These are phyloP conservation scores for Nautilus pompilius DNA, from an alignment of 1,140 invertebrate species.

Conservation along the genomic window DNA sequence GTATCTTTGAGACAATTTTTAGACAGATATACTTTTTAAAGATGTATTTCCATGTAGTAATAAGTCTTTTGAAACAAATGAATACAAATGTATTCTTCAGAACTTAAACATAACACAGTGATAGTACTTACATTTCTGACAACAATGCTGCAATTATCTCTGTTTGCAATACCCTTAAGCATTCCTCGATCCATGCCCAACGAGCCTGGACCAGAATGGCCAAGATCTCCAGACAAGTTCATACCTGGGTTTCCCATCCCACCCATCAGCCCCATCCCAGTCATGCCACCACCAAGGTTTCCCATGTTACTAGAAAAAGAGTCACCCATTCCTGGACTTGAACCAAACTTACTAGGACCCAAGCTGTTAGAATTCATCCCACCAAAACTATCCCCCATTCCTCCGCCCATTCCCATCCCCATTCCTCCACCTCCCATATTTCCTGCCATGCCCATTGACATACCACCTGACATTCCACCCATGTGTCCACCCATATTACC, in stretches of 20 bases:
- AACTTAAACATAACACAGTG: too few species aligned
- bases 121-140: neutral
- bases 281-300: conserved; percentile 4
- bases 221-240: neutral
- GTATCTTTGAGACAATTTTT: too few species aligned
- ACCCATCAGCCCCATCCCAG: conserved; percentile 1
- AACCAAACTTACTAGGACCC: conserved; percentile 7
- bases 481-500: conserved; percentile 15
- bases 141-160: neutral
- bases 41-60: too few species aligned
- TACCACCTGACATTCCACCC: too few species aligned
- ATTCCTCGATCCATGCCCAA: conserved; percentile 6
- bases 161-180: neutral
- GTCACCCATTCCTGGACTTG: conserved; percentile 3
- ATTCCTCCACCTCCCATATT: neutral
- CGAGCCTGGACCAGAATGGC: conserved; percentile 3
- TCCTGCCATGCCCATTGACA: neutral
- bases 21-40: too few species aligned
- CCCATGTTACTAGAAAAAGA: conserved; percentile 2
- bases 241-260: conserved; percentile 4
- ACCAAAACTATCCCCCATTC: conserved; percentile 2
- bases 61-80: too few species aligned
- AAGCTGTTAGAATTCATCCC: neutral
- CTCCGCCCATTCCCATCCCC: neutral
- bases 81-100: too few species aligned